phyloP scores from a whole-genome alignment of 2,797 vertebrate genomes.

The Choloepus didactylus region DNA sequence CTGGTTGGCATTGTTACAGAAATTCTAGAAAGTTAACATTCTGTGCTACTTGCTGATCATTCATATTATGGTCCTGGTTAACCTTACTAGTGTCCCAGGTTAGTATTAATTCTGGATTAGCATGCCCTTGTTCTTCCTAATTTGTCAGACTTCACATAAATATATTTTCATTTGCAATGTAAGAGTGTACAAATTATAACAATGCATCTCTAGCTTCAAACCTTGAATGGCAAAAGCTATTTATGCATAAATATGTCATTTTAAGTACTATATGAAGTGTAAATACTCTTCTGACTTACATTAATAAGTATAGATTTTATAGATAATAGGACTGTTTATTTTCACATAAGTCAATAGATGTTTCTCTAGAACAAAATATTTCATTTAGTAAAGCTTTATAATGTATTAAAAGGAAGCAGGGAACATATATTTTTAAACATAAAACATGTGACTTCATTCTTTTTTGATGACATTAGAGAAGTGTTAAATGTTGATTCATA shows the following conservation, averaged over 20 bases:
- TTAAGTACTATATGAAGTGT: slow-evolving; percentile 74
- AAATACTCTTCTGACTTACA: slow-evolving; percentile 70
- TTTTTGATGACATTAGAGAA: slow-evolving; percentile 75
- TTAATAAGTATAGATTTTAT: slow-evolving; percentile 77
- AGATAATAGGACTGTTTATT: slow-evolving; percentile 75
- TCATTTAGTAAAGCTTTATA: slow-evolving; percentile 79
- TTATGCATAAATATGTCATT: slow-evolving; percentile 74
- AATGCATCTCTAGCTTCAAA: slow-evolving; percentile 33
- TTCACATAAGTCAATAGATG: slow-evolving; percentile 73
- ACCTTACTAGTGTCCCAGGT: slow-evolving; percentile 29
- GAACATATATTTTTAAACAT: slow-evolving; percentile 75
- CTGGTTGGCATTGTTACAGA: slow-evolving; percentile 55
- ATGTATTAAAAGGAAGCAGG: slow-evolving; percentile 74
- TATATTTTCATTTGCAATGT: slow-evolving; percentile 51
- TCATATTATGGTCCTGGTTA: neutral
- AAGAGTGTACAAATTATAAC: slow-evolving; percentile 58
- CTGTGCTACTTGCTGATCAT: slow-evolving; percentile 56
- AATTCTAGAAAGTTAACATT: slow-evolving; percentile 65
- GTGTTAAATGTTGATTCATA: slow-evolving; percentile 62
- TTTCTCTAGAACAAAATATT: slow-evolving; percentile 78
- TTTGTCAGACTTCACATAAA: slow-evolving; percentile 61
- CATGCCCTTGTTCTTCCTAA: slow-evolving; percentile 70
- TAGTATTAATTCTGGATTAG: slow-evolving; percentile 60
- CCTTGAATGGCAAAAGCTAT: slow-evolving; percentile 74
- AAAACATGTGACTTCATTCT: slow-evolving; percentile 74